Evolutionary conservation across 2,113 vertebrate species (phyloP).

Genomic region (Bostrychus sinensis): DNA sequence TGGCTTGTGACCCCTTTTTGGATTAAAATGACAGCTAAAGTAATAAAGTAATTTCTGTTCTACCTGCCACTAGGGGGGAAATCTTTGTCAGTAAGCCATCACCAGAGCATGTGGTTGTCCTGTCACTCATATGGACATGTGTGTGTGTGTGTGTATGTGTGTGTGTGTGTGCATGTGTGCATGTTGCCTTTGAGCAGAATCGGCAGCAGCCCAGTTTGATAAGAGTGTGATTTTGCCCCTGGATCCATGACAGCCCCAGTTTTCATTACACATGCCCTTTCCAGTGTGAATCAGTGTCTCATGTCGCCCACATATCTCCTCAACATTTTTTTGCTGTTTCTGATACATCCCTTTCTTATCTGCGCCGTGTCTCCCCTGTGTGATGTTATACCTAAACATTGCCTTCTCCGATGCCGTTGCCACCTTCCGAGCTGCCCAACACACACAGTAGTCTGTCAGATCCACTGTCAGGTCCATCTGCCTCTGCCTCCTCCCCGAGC

Average conservation of each 20-base stretch:
- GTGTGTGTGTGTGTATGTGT: too few species aligned
- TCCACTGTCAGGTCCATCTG: constrained; percentile 55
- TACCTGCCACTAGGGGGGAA: constrained; percentile 11
- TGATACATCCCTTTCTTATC: constrained; percentile 25
- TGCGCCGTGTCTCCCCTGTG: constrained; percentile 16
- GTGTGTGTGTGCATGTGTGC: too few species aligned
- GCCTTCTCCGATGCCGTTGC: not conserved
- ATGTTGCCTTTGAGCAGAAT: constrained; percentile 34
- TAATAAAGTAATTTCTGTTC: too few species aligned
- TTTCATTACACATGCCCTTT: constrained; percentile 66
- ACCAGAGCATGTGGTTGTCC: constrained; percentile 14
- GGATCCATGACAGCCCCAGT: constrained; percentile 41
- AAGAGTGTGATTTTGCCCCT: constrained; percentile 31
- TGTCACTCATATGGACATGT: constrained; percentile 8
- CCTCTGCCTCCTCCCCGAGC: constrained; percentile 7
- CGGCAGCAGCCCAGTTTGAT: constrained; percentile 43
- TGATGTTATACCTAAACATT: constrained; percentile 15
- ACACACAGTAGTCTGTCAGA: constrained; percentile 32
- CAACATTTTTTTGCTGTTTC: constrained; percentile 34
- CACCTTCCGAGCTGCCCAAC: not conserved
- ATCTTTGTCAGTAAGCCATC: constrained; percentile 26
- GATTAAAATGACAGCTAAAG: too few species aligned
- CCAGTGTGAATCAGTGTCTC: constrained; percentile 50
- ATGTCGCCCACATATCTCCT: constrained; percentile 54
- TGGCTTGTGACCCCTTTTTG: too few species aligned